Conservation (phyloP, 2,888 invertebrate genomes). For the Tetragonula carbonaria region DNA sequence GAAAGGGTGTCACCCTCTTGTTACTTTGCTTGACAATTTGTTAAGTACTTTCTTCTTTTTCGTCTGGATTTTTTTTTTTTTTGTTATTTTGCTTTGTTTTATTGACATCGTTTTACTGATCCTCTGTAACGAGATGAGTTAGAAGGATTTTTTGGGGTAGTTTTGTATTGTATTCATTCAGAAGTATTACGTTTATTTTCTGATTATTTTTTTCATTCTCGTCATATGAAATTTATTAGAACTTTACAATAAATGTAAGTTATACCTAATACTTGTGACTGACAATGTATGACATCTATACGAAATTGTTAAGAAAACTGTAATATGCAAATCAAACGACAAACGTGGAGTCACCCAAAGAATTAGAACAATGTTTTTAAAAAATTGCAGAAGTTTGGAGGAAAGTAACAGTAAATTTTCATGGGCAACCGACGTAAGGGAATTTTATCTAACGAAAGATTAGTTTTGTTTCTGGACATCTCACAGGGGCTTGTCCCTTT, state of each 20-base stretch:
- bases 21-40: conserved; percentile 36
- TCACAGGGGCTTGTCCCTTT: conserved; percentile 26
- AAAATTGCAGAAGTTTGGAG: neutral
- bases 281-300: too few relatives aligned
- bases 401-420: rapidly evolving
- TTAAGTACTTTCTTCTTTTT: neutral
- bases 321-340: too few relatives aligned
- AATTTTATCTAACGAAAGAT: neutral
- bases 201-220: neutral
- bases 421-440: neutral
- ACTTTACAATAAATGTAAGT: too few relatives aligned
- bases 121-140: neutral
- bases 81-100: neutral
- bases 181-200: neutral
- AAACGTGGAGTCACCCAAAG: too few relatives aligned
- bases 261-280: too few relatives aligned
- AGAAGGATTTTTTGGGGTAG: too few relatives aligned
- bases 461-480: neutral
- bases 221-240: too few relatives aligned
- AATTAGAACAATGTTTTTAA: too few relatives aligned
- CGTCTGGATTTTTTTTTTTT: neutral
- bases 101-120: neutral
- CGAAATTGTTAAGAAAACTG: too few relatives aligned
- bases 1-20: neutral
- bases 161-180: too few relatives aligned